Evolutionary conservation across 2,797 vertebrate genomes (phyloP), one percentile per base, ranked within the genome.

Genomic region (Malacoctenus gilli): DNA sequence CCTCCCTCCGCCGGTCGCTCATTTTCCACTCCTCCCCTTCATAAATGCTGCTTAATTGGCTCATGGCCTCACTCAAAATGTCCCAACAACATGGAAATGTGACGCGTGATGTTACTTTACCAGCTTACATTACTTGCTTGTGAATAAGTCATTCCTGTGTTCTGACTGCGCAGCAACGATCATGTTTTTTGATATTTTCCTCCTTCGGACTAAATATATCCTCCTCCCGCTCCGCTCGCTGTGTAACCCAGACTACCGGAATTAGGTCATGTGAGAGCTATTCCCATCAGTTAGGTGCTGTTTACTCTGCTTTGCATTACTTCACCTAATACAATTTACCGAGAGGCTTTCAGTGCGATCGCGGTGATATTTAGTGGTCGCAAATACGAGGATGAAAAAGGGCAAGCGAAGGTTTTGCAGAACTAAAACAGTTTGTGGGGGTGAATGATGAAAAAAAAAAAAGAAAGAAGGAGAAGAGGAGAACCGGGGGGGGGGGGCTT

Each of bases 211-310:
- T 85, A 84, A 84, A 88, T 80, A 79, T 86, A 87, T 72, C 79
- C 38, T 75, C 55, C 56, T 65, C 71, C 70, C 53, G 37, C 61
- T 82, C 74, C 66, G 82, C 75, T 74, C 63, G 1, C 76, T 63
- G 67, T 77, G 79, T 80, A 80, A 87, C 80, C 76, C 84, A 85
- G 80, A 82, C 81, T 75, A 80, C 72, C 43, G 73, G 78, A 89
- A 88, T 72, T 84, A 67, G 88, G 89, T 89, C 88, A 88, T 37
- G 61, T 71, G 68, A 79, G 65, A 75, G 71, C 73, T 76, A 63
- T 73, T 80, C 70, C 64, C 80, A 72, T 81, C 70, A 69, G 53
- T 78, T 75, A 56, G 63, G 38, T 59, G 62, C 62, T 62, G 65
- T 77, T 85, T 82, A 55, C 67, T 63, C 50, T 0, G 48, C 51